Evolutionary conservation across 2,888 invertebrate species (phyloP).

Genomic region (Hyalella azteca): DNA sequence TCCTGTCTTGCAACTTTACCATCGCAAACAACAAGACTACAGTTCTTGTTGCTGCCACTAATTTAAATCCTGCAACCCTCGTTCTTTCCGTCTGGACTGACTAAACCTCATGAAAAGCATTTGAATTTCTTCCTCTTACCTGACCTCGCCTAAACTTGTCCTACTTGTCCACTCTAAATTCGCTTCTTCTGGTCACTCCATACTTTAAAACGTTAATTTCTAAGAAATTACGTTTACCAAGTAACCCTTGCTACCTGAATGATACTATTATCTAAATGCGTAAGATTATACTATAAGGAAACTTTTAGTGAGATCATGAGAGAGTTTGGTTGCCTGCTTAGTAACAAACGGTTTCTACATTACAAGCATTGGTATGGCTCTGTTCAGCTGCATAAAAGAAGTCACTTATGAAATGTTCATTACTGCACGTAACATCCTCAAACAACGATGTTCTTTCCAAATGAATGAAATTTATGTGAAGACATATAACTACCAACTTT

Average conservation of each 20-base stretch:
- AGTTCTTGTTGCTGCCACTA: background rate
- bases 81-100: too few species aligned
- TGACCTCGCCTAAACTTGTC: background rate
- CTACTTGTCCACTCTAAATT: background rate
- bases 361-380: too few species aligned
- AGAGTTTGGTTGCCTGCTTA: slow-evolving; percentile 4
- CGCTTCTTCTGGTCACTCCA: background rate
- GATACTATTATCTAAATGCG: slow-evolving; percentile 13
- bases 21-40: background rate
- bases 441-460: too few species aligned
- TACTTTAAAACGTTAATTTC: background rate
- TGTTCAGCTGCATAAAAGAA: too few species aligned
- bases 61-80: background rate
- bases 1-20: background rate
- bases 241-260: slow-evolving; percentile 5
- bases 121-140: background rate
- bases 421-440: too few species aligned
- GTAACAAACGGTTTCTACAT: too few species aligned
- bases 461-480: too few species aligned
- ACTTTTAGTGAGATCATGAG: slow-evolving; percentile 5
- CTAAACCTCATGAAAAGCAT: too few species aligned
- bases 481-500: too few species aligned
- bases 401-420: too few species aligned
- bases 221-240: background rate
- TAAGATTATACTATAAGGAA: slow-evolving; percentile 9